A percentile compares a stretch with the other conserved stretches of the same genome.
Evolutionary conservation across 2,888 invertebrate genomes (phyloP).

Genomic region (Nomada ferruginata): DNA sequence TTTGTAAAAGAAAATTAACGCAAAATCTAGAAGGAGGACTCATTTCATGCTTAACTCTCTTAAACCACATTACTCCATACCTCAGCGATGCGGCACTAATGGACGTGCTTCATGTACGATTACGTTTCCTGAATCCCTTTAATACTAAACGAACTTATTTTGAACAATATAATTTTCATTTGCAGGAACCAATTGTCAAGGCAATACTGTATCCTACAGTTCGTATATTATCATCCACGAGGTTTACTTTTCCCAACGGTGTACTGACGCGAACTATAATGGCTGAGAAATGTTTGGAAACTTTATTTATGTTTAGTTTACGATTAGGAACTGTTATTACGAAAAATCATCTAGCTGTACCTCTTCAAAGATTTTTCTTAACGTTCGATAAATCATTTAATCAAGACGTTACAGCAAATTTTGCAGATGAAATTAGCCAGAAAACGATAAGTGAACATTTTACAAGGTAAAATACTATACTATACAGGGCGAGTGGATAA

Average conservation of each 20-base stretch:
- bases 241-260: conserved; percentile 93
- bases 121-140: not conserved
- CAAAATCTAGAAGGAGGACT: conserved; percentile 94
- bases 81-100: conserved; percentile 93
- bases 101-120: conserved; percentile 92
- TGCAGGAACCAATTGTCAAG: conserved; percentile 93
- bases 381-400: conserved; percentile 91
- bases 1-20: conserved; percentile 92
- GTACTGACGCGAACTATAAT: conserved; percentile 90
- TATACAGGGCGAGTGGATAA: not conserved
- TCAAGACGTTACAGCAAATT: conserved; percentile 37
- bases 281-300: conserved; percentile 92
- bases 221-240: conserved; percentile 91
- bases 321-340: conserved; percentile 92
- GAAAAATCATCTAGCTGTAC: conserved; percentile 89
- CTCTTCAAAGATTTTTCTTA: conserved; percentile 90
- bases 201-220: conserved; percentile 93
- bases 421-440: conserved; percentile 49
- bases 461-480: conserved; percentile 46
- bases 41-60: conserved; percentile 92
- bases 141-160: not conserved
- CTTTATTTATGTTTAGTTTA: conserved; percentile 91
- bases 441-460: conserved; percentile 41
- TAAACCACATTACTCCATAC: conserved; percentile 92
- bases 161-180: conserved; percentile 49